These are phyloP conservation scores for Pterocles orientalis DNA, from an alignment of 2,113 vertebrate genomes.

Conservation along the genomic window DNA sequence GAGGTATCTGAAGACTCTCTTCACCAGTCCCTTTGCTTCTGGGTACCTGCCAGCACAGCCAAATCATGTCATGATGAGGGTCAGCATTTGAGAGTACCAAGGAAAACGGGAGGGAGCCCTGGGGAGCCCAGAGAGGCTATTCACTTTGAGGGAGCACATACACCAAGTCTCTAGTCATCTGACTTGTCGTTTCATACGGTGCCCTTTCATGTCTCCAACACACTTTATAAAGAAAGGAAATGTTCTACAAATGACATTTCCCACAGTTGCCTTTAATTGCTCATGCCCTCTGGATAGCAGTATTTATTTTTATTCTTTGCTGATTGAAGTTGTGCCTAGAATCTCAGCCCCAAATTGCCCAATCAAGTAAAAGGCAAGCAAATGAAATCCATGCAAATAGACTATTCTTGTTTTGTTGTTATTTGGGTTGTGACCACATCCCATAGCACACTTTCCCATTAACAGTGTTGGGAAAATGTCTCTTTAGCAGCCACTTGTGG, in stretches of 20 bases:
- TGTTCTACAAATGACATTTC: neutral
- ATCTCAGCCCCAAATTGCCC: slow-evolving; percentile 2
- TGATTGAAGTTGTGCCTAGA: slow-evolving; percentile 37
- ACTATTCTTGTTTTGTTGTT: neutral
- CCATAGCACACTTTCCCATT: slow-evolving; percentile 8
- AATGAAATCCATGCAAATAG: slow-evolving; percentile 16
- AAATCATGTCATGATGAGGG: neutral
- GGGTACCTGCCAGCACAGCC: neutral
- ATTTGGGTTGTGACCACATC: slow-evolving; percentile 14
- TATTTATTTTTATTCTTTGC: slow-evolving; percentile 12
- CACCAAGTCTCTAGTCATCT: fast-evolving
- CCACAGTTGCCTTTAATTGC: slow-evolving; percentile 19
- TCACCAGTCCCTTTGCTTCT: neutral
- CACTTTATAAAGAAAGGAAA: neutral
- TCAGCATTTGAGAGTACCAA: neutral
- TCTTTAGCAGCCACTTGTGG: neutral
- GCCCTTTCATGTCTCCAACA: neutral
- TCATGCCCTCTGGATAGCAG: slow-evolving; percentile 35
- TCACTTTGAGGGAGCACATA: neutral
- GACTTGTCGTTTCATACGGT: neutral
- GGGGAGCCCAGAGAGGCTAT: neutral
- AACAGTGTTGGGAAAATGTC: neutral
- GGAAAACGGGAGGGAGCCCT: neutral
- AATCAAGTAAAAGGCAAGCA: neutral
- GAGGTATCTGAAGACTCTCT: neutral